Base-by-base conservation (phyloP, 2,797 vertebrate genomes). In the Artibeus lituratus region DNA sequence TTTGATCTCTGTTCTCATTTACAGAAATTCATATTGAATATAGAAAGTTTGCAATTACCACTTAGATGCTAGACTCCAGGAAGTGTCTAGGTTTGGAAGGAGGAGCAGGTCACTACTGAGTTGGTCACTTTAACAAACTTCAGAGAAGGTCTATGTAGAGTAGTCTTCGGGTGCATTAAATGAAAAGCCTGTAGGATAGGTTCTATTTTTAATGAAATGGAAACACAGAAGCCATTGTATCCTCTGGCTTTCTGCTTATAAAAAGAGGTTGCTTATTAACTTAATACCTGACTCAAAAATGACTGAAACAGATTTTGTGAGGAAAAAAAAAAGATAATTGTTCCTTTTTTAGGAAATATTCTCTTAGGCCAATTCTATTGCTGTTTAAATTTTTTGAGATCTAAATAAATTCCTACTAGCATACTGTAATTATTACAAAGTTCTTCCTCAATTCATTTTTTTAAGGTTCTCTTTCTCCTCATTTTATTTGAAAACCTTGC, bases 401-500 rank as follows among this genome's bases (percentile, higher is more conserved):
- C 16, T 22, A 35, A 94, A 86, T 51, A 94, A 15, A 35, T 51
- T 94, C 11, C 47, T 81, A 1, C 24, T 70, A 85, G n/a, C 12
- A n/a, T 84, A 29, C 47, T 80, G 0, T 74, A 57, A 84, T 65
- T 90, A 72, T 87, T 94, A 67, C 95, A 49, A 65, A 26, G 2
- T 94, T 93, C 87, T 81, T 49, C 19, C 9, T 90, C 32, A 67
- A 78, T 49, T 96, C 97, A 93, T 90, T 97, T 21, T 62, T 92
- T 91, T 89, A 95, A 99, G 99, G 82, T 99, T 85, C 3, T 99
- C 72, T 93, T 98, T 65, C 94, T 99, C 95, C 98, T 99, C 53
- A 96, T 98, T 62, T 82, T 95, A 69, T 99, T 99, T 0, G 98
- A 99, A 97, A 87, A 87, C 15, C 97, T 99, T 82, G 7, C 39